Base-by-base conservation (phyloP, 1,140 invertebrate genomes). In the Andrena cerasifolii region DNA sequence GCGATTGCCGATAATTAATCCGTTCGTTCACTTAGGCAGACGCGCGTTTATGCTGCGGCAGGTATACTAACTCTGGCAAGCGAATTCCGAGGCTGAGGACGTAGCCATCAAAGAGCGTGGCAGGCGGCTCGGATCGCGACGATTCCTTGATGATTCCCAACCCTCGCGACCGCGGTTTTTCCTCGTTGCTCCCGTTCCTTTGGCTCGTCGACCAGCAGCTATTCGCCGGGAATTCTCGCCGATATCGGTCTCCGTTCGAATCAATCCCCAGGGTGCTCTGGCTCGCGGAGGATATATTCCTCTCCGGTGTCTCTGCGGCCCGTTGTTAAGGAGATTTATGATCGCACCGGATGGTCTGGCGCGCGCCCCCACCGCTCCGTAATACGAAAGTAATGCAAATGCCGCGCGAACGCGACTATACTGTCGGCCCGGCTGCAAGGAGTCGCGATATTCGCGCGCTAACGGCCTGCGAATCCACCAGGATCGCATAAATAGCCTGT, bases 71-170 rank as follows among this genome's bases (percentile, higher is more conserved):
- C n/a, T n/a, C n/a, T n/a, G n/a, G n/a, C n/a, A n/a, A n/a, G n/a
- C n/a, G n/a, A n/a, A n/a, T n/a, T n/a, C n/a, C n/a, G n/a, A n/a
- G n/a, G n/a, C n/a, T n/a, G n/a, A n/a, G n/a, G n/a, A n/a, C n/a
- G n/a, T n/a, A n/a, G n/a, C n/a, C n/a, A n/a, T n/a, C n/a, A n/a
- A n/a, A n/a, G n/a, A n/a, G n/a, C n/a, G n/a, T n/a, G n/a, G n/a
- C n/a, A n/a, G n/a, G n/a, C n/a, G n/a, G n/a, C n/a, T n/a, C n/a
- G 4, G 36, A 40, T 40, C 56, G n/a, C 43, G 31, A 31, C 58
- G 63, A 81, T 81, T 70, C 51, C 45, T 70, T 76, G 80, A 79
- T 83, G 78, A 83, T 83, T n/a, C n/a, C n/a, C 80, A 79, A 51
- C 61, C 72, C 83, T 78, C 75, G 56, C 72, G 63, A 62, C 72